A percentile compares a stretch with the other conserved stretches of the same genome.
Conservation (phyloP, 1,140 invertebrate species). For the Pseudomyrmex dendroicus region DNA sequence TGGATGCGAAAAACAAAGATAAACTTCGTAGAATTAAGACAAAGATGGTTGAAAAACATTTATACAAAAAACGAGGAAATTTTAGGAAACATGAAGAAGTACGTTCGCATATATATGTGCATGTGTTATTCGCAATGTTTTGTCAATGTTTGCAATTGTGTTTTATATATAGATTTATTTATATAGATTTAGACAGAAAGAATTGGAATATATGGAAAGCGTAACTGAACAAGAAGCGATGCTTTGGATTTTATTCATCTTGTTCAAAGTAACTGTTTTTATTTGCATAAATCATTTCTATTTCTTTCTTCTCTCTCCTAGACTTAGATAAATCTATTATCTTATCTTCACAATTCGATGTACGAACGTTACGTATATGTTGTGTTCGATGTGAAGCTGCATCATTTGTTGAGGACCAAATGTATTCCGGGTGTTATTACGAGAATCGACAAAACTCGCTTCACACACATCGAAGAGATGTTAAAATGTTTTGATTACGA, state of each 20-base stretch:
- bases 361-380: constrained; percentile 2
- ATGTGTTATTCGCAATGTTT: not conserved
- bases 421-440: constrained; percentile 73
- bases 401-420: constrained; percentile 74
- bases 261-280: constrained; percentile 70
- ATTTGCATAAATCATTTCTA: no score
- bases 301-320: no score
- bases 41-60: constrained; percentile 60
- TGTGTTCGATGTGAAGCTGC: constrained; percentile 62
- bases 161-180: constrained; percentile 61
- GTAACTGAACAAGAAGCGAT: constrained; percentile 69
- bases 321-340: not conserved
- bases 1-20: constrained; percentile 62
- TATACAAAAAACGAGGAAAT: constrained; percentile 64
- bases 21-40: constrained; percentile 59
- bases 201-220: constrained; percentile 42
- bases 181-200: constrained; percentile 58
- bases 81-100: constrained; percentile 68
- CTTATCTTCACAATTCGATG: constrained; percentile 7
- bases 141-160: not conserved
- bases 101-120: not conserved
- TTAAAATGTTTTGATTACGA: constrained; percentile 72
- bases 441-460: constrained; percentile 69
- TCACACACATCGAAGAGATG: constrained; percentile 74
- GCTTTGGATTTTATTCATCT: constrained; percentile 72